Evolutionary conservation across 2,888 invertebrate species (phyloP), one percentile per base, ranked within the genome.

Genomic region (Leistus spinibarbis): DNA sequence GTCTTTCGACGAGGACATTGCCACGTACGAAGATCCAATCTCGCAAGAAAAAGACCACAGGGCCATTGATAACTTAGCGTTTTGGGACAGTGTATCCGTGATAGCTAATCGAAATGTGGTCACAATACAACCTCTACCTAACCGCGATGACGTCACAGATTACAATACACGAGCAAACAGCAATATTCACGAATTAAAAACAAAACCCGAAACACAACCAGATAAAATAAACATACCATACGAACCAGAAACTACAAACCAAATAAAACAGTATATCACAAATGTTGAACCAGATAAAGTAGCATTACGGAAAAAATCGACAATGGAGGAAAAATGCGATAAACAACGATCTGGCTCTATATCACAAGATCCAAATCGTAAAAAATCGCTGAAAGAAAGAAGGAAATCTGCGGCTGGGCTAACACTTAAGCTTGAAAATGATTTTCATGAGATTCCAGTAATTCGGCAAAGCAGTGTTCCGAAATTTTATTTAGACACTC

Each of bases 1-100:
- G 79, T 92, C 91, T 83, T 92, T 91, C 83, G 92, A 92, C 84
- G 90, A 92, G 85, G 90, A 89, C 81, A 92, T 92, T 78, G 92
- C 90, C 0, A 81, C 88, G 1, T 90, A 89, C 83, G 88, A 88
- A 86, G 85, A 84, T 24, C 76, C 0, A 86, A 5, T 68, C 54
- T 2, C 67, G 9, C 57, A 74, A 62, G 68, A 74, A 62, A 82
- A 84, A 79, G 83, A 83, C 78, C 84, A 84, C 78, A 82, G 83
- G 76, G 80, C 81, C 60, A 84, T 82, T 78, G 86, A 86, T 76
- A 85, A 86, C 78, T 82, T 85, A 81, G 85, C 85, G 4, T 86
- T 85, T 79, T 86, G 84, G 79, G 85, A 86, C 78, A 86, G 84
- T 77, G 85, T 86, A 67, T 81, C 85, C 76, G 81, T 85, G 77